Evolutionary conservation across 2,888 invertebrate species (phyloP), one percentile per base, ranked within the genome.

Genomic region (Apamea epomidion): DNA sequence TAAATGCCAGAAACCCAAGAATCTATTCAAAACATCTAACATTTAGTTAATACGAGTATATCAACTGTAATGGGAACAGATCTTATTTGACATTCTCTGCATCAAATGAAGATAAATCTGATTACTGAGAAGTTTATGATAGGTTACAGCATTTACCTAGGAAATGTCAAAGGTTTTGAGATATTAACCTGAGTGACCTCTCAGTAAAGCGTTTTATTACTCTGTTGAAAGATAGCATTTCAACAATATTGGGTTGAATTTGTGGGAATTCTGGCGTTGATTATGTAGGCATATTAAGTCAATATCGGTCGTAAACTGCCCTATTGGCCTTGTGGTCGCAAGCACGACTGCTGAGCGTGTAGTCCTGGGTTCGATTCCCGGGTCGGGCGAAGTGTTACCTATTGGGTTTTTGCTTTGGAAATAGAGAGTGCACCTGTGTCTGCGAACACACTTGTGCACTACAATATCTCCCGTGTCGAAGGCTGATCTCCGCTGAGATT

Each of bases 1-100:
- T 25, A 87, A 87, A 86, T 87, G 87, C 71, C 75, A 85, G 77
- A 68, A 76, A 67, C 51, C 21, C 10, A 48, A 42, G 87, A 77
- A 77, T 78, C 73, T 67, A 76, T 70, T 85, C 87, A 71, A 74
- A 72, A 51, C 32, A 16, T 54, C n/a, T 82, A 76, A 67, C 81
- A 78, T 78, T 81, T 78, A 18, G 12, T 37, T 58, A 65, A 32
- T 62, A 42, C 42, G 42, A 42, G 42, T 42, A 64, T 74, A 65
- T 76, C 48, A 62, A 86, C 73, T 37, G 45, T 37, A 80, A 73
- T 81, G 75, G 29, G 21, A 78, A 78, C 64, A 69, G 74, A 82
- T 82, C 86, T 80, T 21, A 69, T 72, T 78, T 88, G 83, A 82
- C 86, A 82, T 86, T 86, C 62, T 88, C 69, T 75, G 12, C 65